phyloP scores from a whole-genome alignment of 1,140 invertebrate genomes.

The Drosophila pandora region DNA sequence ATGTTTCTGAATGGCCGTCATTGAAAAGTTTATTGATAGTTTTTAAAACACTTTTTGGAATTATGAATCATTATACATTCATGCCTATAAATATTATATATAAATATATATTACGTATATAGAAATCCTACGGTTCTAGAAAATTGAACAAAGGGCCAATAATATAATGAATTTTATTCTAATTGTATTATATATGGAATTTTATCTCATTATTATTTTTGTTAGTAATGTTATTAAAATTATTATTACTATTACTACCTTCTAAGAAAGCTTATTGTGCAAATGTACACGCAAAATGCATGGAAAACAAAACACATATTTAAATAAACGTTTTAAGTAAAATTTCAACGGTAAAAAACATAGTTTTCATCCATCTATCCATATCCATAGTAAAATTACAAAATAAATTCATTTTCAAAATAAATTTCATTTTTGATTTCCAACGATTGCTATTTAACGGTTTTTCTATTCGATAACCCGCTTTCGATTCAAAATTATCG shows the following conservation, averaged over 20 bases:
- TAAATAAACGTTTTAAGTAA: conserved; percentile 75
- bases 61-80: conserved; percentile 55
- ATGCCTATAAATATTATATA: conserved; percentile 49
- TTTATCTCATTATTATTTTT: conserved; percentile 73
- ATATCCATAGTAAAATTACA: too few species aligned
- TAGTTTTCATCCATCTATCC: too few species aligned
- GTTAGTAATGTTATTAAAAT: conserved; percentile 81
- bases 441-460: neutral
- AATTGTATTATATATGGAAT: conserved; percentile 70
- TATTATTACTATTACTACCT: conserved; percentile 64
- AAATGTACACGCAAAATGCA: conserved; percentile 80
- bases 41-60: conserved; percentile 66
- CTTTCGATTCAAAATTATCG: conserved; percentile 27
- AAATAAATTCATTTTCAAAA: neutral
- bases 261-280: conserved; percentile 77
- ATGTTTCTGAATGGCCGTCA: conserved; percentile 34
- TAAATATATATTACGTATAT: conserved; percentile 47
- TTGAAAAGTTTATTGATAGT: conserved; percentile 64
- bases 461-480: neutral
- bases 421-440: neutral
- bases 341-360: conserved; percentile 13
- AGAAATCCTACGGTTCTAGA: conserved; percentile 57
- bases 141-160: conserved; percentile 60
- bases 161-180: conserved; percentile 78
- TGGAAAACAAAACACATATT: conserved; percentile 67